Percentiles rank a stretch among this genome's conserved stretches.
Evolutionary conservation across 2,113 vertebrate genomes (phyloP).

Genomic region (Erinaceus europaeus): DNA sequence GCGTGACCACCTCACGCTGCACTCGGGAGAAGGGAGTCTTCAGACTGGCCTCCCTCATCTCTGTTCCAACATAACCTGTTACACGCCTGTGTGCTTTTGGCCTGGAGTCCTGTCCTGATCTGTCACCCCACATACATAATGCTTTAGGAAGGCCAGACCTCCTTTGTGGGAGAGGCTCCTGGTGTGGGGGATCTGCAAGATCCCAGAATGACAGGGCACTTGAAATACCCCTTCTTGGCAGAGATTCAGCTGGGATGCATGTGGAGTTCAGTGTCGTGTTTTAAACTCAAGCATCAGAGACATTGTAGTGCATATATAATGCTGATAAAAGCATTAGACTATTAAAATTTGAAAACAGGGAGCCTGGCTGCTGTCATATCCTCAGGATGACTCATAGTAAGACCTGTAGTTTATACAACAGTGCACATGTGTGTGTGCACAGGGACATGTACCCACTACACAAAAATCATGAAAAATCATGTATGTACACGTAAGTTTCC

Average conservation of each 20-base stretch:
- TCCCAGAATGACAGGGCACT: neutral
- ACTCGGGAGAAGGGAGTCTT: too few species aligned
- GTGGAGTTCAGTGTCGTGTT: neutral
- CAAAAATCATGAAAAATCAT: too few species aligned
- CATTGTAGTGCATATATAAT: rapidly evolving
- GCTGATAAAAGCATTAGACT: neutral
- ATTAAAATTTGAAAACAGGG: neutral
- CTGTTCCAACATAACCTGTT: neutral
- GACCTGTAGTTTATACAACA: neutral
- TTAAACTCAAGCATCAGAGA: neutral
- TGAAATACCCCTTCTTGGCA: neutral
- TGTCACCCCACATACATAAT: too few species aligned
- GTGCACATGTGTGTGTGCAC: neutral
- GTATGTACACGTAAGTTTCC: too few species aligned
- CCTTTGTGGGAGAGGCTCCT: rapidly evolving
- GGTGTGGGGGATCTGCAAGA: neutral
- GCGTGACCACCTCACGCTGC: too few species aligned
- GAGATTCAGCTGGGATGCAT: neutral
- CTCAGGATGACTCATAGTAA: neutral
- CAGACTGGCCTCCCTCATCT: too few species aligned
- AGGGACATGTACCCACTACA: too few species aligned
- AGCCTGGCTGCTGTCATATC: neutral
- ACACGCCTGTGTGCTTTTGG: neutral
- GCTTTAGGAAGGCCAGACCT: neutral
- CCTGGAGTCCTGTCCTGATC: neutral